These are phyloP conservation scores for Solea senegalensis DNA, from an alignment of 2,113 vertebrate species.

Conservation along the genomic window DNA sequence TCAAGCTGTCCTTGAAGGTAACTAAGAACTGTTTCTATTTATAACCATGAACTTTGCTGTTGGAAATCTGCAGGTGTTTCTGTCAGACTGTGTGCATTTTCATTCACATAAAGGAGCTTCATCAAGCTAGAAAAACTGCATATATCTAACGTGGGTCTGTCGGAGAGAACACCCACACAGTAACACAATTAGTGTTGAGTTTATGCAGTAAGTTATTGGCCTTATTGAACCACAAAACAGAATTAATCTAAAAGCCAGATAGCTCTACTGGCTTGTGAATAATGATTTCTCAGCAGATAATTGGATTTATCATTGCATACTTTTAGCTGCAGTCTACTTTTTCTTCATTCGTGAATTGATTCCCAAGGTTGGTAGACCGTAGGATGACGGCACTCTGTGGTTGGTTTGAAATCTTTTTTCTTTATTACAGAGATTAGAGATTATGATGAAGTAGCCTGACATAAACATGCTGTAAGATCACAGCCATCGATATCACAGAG, in stretches of 20 bases:
- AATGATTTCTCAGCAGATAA: conserved; percentile 67
- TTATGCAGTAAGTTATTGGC: conserved; percentile 62
- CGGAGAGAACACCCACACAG: conserved; percentile 33
- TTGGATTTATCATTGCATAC: conserved; percentile 69
- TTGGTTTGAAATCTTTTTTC: conserved; percentile 39
- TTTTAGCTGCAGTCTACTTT: conserved; percentile 53
- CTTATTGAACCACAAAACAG: conserved; percentile 59
- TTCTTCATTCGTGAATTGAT: conserved; percentile 65
- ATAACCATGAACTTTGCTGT: conserved; percentile 30
- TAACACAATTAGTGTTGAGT: conserved; percentile 59
- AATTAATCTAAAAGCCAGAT: conserved; percentile 65
- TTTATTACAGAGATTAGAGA: conserved; percentile 33
- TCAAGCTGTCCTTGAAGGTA: conserved; percentile 3
- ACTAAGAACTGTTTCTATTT: conserved; percentile 35
- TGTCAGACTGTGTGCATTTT: not conserved
- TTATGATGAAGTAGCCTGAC: not conserved
- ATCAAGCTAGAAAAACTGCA: conserved; percentile 29
- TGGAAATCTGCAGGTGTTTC: conserved; percentile 7
- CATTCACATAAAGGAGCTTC: conserved; percentile 12
- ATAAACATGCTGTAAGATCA: conserved; percentile 9
- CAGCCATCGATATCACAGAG: conserved; percentile 40
- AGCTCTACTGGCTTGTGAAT: conserved; percentile 62
- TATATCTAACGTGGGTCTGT: conserved; percentile 19
- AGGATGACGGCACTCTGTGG: conserved; percentile 39
- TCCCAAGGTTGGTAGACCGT: conserved; percentile 50